A percentile compares a stretch with the other conserved stretches of the same genome.
phyloP scores from a whole-genome alignment of 2,797 vertebrate genomes.

The Pseudochromis fuscus region DNA sequence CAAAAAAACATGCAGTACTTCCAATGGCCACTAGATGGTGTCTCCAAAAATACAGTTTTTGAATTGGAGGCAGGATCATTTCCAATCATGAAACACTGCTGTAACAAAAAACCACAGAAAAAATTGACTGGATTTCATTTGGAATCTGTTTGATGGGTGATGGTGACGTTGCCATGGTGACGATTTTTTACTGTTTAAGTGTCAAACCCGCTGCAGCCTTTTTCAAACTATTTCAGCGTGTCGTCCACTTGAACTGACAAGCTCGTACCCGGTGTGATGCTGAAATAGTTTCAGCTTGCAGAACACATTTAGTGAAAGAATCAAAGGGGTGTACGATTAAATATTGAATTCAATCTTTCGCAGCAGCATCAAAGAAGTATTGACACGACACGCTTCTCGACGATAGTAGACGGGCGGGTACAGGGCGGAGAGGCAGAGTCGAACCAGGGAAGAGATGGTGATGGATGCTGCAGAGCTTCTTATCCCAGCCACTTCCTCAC shows the following conservation, averaged over 20 bases:
- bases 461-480: slow-evolving; percentile 27
- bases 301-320: not conserved
- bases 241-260: not conserved
- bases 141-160: too few relatives aligned
- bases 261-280: not conserved
- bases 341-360: slow-evolving; percentile 17
- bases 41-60: too few relatives aligned
- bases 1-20: too few relatives aligned
- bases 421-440: not conserved
- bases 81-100: too few relatives aligned
- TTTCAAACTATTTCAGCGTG: not conserved
- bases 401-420: slow-evolving; percentile 1
- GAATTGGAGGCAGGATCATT: too few relatives aligned
- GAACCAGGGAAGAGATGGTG: slow-evolving; percentile 10
- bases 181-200: not conserved
- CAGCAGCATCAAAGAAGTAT: slow-evolving; percentile 8
- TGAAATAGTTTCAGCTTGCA: slow-evolving; percentile 21
- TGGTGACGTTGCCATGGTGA: not conserved
- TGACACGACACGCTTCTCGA: slow-evolving; percentile 3
- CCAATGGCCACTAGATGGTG: too few relatives aligned
- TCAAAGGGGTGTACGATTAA: not conserved
- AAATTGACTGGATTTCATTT: too few relatives aligned
- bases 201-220: not conserved
- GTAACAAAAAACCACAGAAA: too few relatives aligned
- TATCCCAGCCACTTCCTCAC: slow-evolving; percentile 26